Percentiles rank a stretch among this genome's conserved stretches.
These are phyloP conservation scores for Nasonia giraulti DNA, from an alignment of 1,140 invertebrate species.

Conservation along the genomic window DNA sequence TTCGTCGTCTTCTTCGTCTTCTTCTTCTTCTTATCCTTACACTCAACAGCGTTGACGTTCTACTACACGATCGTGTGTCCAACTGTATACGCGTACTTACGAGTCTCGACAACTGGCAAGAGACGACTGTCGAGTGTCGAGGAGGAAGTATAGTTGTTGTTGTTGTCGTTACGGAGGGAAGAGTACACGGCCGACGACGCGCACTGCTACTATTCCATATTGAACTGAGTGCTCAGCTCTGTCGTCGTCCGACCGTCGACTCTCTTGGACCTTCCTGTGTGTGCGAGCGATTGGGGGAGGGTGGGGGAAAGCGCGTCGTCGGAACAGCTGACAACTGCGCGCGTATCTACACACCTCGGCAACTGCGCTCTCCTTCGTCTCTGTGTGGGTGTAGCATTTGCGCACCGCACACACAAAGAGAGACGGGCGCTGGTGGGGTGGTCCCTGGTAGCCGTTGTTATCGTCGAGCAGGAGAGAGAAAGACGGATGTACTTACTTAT, in stretches of 20 bases:
- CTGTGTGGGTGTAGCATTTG: not conserved
- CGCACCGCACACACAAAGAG: not conserved
- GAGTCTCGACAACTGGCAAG: not conserved
- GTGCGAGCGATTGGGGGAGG: not conserved
- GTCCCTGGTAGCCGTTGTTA: not conserved
- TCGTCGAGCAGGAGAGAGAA: no score
- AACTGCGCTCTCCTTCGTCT: conserved; percentile 2
- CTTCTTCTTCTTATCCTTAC: not conserved
- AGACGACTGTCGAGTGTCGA: conserved; percentile 14
- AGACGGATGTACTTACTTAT: no score
- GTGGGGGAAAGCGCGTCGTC: not conserved
- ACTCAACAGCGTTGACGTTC: not conserved
- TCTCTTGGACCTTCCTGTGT: not conserved
- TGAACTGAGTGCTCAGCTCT: conserved; percentile 50
- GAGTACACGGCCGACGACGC: conserved; percentile 41
- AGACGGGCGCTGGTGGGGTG: not conserved
- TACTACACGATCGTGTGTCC: not conserved
- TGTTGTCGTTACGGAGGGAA: not conserved
- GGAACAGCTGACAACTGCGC: conserved; percentile 62
- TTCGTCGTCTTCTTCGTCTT: no score
- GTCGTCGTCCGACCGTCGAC: not conserved
- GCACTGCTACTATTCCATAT: conserved; percentile 63
- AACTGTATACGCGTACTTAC: not conserved
- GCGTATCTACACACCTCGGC: conserved; percentile 23
- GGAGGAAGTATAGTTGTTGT: not conserved